These are phyloP conservation scores for Pogonocherus hispidulus DNA, from an alignment of 2,888 invertebrate species.

Conservation along the genomic window DNA sequence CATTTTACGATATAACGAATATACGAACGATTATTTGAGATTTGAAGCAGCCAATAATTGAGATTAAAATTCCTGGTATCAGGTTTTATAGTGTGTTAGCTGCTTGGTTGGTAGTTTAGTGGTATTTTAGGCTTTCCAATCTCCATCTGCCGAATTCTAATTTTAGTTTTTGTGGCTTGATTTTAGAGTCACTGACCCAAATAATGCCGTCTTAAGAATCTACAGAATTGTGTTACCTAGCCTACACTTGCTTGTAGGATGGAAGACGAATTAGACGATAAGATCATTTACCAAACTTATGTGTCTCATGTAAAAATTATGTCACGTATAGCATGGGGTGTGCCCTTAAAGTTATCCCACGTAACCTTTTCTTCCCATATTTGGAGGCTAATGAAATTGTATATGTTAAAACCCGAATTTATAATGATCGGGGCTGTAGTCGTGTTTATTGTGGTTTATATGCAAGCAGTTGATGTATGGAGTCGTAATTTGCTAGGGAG, in stretches of 20 bases:
- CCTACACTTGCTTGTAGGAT: constrained; percentile 67
- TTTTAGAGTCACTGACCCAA: constrained; percentile 49
- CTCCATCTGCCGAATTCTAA: constrained; percentile 33
- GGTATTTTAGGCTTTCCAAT: constrained; percentile 10
- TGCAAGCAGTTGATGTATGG: constrained; percentile 88
- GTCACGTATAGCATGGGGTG: constrained; percentile 84
- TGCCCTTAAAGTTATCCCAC: constrained; percentile 76
- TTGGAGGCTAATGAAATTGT: constrained; percentile 84
- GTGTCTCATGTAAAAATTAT: constrained; percentile 88
- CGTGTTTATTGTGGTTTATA: constrained; percentile 82
- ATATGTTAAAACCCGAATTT: constrained; percentile 86
- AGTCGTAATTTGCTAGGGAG: constrained; percentile 78
- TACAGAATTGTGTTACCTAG: constrained; percentile 35
- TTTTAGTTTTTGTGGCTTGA: constrained; percentile 41
- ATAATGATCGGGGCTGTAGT: constrained; percentile 80
- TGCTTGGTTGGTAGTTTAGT: constrained; percentile 9
- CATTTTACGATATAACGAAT: constrained; percentile 1
- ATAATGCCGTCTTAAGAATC: constrained; percentile 43
- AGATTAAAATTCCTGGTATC: not conserved
- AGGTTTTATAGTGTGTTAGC: not conserved
- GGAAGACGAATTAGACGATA: constrained; percentile 95
- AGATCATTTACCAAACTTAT: constrained; percentile 89
- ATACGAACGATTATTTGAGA: constrained; percentile 6
- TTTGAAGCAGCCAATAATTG: not conserved
- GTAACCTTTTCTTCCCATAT: constrained; percentile 79